phyloP scores from a whole-genome alignment of 2,113 vertebrate genomes.

The Pachyramphus minor region DNA sequence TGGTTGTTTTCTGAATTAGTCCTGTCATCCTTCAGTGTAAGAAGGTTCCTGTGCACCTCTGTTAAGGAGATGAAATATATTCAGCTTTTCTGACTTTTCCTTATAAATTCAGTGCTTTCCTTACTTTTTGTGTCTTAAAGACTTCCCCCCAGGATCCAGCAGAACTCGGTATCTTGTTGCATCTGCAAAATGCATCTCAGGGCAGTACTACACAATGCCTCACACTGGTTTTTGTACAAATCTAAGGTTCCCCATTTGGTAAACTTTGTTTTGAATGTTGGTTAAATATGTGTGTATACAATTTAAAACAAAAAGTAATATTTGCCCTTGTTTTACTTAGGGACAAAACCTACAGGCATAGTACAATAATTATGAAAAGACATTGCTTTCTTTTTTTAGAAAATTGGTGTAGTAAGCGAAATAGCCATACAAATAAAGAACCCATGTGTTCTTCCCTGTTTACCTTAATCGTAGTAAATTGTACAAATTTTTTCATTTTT shows the following conservation, averaged over 20 bases:
- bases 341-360: background rate
- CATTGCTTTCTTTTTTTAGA: background rate
- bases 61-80: background rate
- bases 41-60: background rate
- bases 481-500: background rate
- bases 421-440: background rate
- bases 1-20: conserved; percentile 5
- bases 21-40: background rate
- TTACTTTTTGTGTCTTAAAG: background rate
- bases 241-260: background rate
- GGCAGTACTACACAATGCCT: background rate
- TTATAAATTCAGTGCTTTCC: background rate
- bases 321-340: background rate
- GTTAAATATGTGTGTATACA: background rate
- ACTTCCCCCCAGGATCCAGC: background rate
- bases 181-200: background rate
- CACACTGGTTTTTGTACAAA: background rate
- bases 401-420: background rate
- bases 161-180: background rate
- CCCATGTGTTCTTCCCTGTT: background rate
- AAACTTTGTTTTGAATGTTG: background rate
- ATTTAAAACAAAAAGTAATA: background rate
- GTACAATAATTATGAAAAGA: background rate
- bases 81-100: background rate
- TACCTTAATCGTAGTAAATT: background rate